Conservation (phyloP, 2,888 invertebrate species). For the Oasisia sp. region DNA sequence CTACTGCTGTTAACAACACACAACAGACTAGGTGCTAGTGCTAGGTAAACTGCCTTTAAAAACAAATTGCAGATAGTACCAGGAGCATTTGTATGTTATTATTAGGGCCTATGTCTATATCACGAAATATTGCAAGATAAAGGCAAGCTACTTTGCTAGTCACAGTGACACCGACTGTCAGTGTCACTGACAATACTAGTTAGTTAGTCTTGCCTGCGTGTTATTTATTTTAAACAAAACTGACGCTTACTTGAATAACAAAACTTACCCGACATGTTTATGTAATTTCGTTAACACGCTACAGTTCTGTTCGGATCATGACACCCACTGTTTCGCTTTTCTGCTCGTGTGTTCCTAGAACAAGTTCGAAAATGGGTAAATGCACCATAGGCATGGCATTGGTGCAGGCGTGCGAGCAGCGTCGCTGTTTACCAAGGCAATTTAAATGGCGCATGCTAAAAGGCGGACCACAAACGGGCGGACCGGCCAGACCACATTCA, state of each 20-base stretch:
- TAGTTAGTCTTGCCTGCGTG: not conserved
- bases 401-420: not conserved
- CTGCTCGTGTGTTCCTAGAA: not conserved
- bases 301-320: not conserved
- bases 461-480: no score
- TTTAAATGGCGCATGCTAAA: not conserved
- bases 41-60: no score
- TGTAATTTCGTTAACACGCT: not conserved
- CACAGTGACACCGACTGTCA: no score
- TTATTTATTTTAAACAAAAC: not conserved
- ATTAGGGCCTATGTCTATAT: no score
- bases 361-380: not conserved
- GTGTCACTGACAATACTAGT: not conserved
- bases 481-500: no score
- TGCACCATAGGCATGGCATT: not conserved
- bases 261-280: not conserved
- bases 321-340: not conserved
- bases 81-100: no score
- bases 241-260: not conserved
- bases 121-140: no score
- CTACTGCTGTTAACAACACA: no score
- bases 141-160: no score
- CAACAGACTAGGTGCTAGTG: no score
- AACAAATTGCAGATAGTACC: no score
- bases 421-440: conserved; percentile 17